Percentiles rank a stretch among this genome's conserved stretches.
Conservation (phyloP, 2,888 invertebrate genomes). For the Lymantria dispar region DNA sequence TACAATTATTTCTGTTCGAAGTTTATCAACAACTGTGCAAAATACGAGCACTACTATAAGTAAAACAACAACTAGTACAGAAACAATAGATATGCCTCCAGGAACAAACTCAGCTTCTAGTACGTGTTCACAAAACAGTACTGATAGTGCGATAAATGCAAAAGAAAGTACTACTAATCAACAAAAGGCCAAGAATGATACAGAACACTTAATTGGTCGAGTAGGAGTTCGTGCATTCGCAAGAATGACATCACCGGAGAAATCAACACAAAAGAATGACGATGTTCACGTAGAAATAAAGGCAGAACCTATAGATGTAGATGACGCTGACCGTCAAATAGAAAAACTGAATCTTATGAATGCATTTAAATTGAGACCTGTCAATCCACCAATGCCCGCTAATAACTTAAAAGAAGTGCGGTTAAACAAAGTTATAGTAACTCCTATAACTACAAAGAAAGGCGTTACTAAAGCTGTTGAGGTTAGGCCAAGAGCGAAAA, state of each 20-base stretch:
- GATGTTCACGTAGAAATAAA: conserved; percentile 66
- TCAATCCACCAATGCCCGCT: conserved; percentile 34
- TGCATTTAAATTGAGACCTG: conserved; percentile 62
- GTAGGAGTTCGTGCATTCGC: conserved; percentile 74
- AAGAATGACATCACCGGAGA: conserved; percentile 59
- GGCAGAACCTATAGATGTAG: conserved; percentile 66
- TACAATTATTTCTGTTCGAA: conserved; percentile 61
- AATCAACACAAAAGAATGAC: conserved; percentile 26
- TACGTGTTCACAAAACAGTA: conserved; percentile 56
- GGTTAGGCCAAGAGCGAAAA: conserved; percentile 56
- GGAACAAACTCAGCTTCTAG: conserved; percentile 46
- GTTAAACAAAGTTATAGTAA: conserved; percentile 59
- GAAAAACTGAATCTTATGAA: conserved; percentile 70
- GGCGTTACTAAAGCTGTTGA: conserved; percentile 41
- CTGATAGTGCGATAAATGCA: conserved; percentile 50
- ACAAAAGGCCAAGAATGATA: conserved; percentile 46
- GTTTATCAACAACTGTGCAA: conserved; percentile 47
- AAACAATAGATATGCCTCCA: conserved; percentile 43
- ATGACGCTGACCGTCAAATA: conserved; percentile 59
- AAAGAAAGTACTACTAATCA: conserved; percentile 55
- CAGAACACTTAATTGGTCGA: conserved; percentile 53
- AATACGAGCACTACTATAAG: conserved; percentile 22
- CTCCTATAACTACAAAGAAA: conserved; percentile 39
- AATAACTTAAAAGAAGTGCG: conserved; percentile 59
- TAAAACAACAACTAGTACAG: conserved; percentile 24